Evolutionary conservation across 2,797 vertebrate genomes (phyloP).

Genomic region (Falco columbarius): DNA sequence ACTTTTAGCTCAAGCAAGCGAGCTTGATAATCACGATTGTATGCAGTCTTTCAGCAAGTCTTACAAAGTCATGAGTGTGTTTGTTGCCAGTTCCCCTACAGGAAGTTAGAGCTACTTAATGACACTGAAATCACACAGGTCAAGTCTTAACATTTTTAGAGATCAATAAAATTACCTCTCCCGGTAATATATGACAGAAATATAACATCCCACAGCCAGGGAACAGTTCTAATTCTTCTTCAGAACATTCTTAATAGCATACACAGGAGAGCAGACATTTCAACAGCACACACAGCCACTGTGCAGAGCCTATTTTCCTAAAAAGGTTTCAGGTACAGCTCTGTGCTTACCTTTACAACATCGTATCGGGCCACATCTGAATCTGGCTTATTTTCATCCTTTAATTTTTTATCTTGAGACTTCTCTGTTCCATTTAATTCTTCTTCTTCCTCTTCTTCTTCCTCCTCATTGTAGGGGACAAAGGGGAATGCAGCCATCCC

Average conservation of each 20-base stretch:
- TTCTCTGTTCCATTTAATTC: constrained; percentile 79
- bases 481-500: constrained; percentile 88
- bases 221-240: neutral
- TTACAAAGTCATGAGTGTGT: neutral
- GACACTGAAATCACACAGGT: neutral
- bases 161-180: neutral
- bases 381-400: constrained; percentile 86
- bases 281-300: neutral
- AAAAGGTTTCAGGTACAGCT: neutral
- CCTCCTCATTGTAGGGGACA: constrained; percentile 82
- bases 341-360: constrained; percentile 86
- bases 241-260: neutral
- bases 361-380: constrained; percentile 88
- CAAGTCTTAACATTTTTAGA: neutral
- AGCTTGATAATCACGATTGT: neutral
- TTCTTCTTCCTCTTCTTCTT: constrained; percentile 84
- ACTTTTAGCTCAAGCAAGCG: neutral
- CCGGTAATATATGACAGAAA: neutral
- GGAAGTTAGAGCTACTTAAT: neutral
- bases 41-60: neutral
- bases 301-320: neutral
- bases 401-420: constrained; percentile 75
- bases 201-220: neutral
- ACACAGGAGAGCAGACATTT: neutral
- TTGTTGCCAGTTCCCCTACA: neutral